Base-by-base conservation (phyloP, 2,113 vertebrate genomes). In the Struthidea cinerea region DNA sequence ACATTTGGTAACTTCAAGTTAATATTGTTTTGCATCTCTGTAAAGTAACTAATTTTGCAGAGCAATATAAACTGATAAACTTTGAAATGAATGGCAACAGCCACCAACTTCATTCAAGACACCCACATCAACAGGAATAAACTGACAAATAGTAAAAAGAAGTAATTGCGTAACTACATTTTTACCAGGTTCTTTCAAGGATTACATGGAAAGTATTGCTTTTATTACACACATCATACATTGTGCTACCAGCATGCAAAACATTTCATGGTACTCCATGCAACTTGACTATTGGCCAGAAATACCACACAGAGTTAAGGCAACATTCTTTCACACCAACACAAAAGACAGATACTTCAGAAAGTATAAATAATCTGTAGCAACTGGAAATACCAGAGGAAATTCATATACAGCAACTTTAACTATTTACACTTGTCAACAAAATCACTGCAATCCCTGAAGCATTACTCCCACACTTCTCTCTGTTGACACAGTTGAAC, bases 231-330 rank as follows among this genome's bases (percentile, higher is more conserved):
- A 23, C 13, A 39, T 44, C 7, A 57, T 13, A 49, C 2, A 21
- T 22, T 26, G 73, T 4, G 21, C 10, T 83, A 94, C 76, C 10
- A 50, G 26, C 16, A 59, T 2, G 2, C 9, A 19, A 57, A 73
- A 39, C 18, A 21, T 55, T 60, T 50, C 1, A 5, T 0, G 0
- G 26, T 23, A 82, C 4, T 30, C 28, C 24, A 28, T 1, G 7
- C 46, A 79, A 73, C 15, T 24, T 15, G 13, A 41, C 9, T 41
- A 18, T 4, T 20, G 33, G 16, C 55, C 39, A 91, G n/a, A 83
- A 91, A 90, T 8, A 9, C 21, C 23, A 44, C 1, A 3, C 1
- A 3, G 52, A 68, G 7, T 56, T 84, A 74, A n/a, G 7, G 8
- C 8, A 80, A 86, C n/a, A 19, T 11, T 83, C 7, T 39, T 41